Evolutionary conservation across 2,888 invertebrate species (phyloP), one percentile per base, ranked within the genome.

Genomic region (Hecatera dysodea): DNA sequence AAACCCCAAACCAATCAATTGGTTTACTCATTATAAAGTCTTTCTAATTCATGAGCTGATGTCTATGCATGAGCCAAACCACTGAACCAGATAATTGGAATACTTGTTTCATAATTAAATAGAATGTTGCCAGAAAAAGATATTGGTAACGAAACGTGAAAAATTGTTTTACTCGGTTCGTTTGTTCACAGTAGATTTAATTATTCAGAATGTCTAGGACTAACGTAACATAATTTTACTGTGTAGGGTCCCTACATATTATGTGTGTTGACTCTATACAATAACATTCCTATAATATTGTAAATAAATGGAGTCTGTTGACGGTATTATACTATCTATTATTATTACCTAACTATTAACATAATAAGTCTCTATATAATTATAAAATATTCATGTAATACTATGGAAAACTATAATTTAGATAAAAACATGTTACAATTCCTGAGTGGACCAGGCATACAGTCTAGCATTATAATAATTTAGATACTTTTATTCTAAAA

Each of bases 321-420:
- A 59, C 17, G 65, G 33, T n/a, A 24, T 44, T 44, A 44, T 5
- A 53, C n/a, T 33, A 12, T 29, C 5, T 61, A 64, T 61, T 39
- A 36, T 12, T 19, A 61, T 53, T 48, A 60, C 9, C 46, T 75
- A 56, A 0, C n/a, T 72, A 53, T 29, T 12, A 72, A 78, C 36
- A 68, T 44, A 52, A 24, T 53, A 75, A 63, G 57, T 70, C 15
- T 56, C 39, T 64, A 61, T 70, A 55, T 24, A 64, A 75, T 59
- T 39, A 39, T 42, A 56, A 56, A 46, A 46, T 65, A 72, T 46
- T 62, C 48, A 44, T 52, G 27, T 24, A n/a, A 42, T 69, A 61
- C 29, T 63, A 68, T 67, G 77, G 81, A 80, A 80, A 65, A 67
- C 66, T 76, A 64, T 19, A 50, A 57, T 61, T 68, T 77, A 79